Evolutionary conservation across 2,888 invertebrate genomes (phyloP).

Genomic region (Drosophila vallismaia): DNA sequence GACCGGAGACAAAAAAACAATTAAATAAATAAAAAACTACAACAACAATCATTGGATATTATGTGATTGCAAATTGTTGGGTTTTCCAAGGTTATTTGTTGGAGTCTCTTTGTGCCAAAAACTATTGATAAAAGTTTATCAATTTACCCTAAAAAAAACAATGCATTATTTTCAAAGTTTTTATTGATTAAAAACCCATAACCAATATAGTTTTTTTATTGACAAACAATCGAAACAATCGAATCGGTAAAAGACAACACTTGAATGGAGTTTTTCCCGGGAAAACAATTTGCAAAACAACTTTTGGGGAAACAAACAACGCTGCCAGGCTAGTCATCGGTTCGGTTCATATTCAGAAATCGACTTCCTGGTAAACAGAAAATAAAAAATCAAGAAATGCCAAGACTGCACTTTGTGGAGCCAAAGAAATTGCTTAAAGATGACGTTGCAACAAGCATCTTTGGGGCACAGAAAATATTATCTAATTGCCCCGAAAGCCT

Average conservation of each 20-base stretch:
- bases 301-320: constrained; percentile 36
- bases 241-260: constrained; percentile 3
- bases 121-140: too few relatives aligned
- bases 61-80: constrained; percentile 39
- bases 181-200: constrained; percentile 9
- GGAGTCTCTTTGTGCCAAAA: constrained; percentile 26
- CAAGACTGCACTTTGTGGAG: constrained; percentile 28
- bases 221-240: not conserved
- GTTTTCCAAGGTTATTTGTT: constrained; percentile 33
- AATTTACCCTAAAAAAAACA: too few relatives aligned
- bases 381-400: constrained; percentile 2
- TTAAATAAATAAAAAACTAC: constrained; percentile 12
- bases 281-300: constrained; percentile 60
- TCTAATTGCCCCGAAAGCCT: constrained; percentile 52
- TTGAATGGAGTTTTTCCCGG: constrained; percentile 47
- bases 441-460: constrained; percentile 62
- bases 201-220: constrained; percentile 24
- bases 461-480: constrained; percentile 31
- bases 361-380: constrained; percentile 60
- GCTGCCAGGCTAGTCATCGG: constrained; percentile 29
- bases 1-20: constrained; percentile 19
- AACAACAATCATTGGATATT: too few relatives aligned
- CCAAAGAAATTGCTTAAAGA: constrained; percentile 48
- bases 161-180: too few relatives aligned
- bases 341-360: constrained; percentile 23